Base-by-base conservation (phyloP, 2,797 vertebrate genomes). In the Neostethus bicornis region DNA sequence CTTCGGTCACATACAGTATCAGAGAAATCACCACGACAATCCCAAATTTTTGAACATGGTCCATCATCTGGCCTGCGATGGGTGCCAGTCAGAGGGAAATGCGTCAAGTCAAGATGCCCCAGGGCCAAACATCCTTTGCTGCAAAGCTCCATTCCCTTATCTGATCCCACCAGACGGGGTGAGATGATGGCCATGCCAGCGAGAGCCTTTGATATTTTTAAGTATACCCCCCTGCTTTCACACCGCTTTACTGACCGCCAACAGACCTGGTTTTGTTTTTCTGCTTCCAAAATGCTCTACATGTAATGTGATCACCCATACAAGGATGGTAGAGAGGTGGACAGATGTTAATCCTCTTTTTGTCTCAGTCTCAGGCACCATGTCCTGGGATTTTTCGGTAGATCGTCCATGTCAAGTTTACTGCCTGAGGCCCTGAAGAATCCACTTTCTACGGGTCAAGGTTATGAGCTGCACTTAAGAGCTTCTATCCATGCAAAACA, bases 121-220 rank as follows among this genome's bases (percentile, higher is more conserved):
- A 49, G 69, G 85, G 83, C 74, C 63, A 41, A 83, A 82, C 70
- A 84, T 69, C 79, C 77, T 75, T 81, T 84, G 75, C 73, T 73
- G 70, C 66, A 61, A 71, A 72, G 78, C 73, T 68, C 39, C 28
- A 41, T 78, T 81, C 65, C 55, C 80, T 86, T 90, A 89, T 91
- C 89, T 89, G 88, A 88, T 90, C 81, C 83, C 75, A 85, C 74
- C 85, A 89, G 84, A 86, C 69, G 53, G 71, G 73, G 26, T n/a
- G 39, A 75, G 75, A 84, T 83, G 74, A 81, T 63, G 74, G 75
- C 70, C 72, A 70, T 79, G 86, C 83, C 89, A 87, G 77, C 77
- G 53, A 45, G 45, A 56, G 72, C 62, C 73, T 89, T 89, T 81
- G 77, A 79, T 83, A 84, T 77, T 47, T 65, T 70, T 72, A 86